Evolutionary conservation across 2,888 invertebrate genomes (phyloP).

Genomic region (Teinopalpus imperialis): DNA sequence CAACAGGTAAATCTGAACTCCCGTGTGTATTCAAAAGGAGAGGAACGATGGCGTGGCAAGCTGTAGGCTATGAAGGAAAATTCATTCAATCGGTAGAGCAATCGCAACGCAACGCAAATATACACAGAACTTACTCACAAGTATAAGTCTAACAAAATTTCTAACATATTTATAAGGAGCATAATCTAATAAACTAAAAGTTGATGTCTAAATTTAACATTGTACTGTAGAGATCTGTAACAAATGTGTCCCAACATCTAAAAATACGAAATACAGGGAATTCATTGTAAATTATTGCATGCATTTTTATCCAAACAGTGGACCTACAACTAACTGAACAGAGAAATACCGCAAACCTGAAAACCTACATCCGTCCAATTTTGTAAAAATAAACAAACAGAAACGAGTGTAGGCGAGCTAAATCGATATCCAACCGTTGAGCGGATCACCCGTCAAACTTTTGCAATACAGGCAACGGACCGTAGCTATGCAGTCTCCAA

Average conservation of each 20-base stretch:
- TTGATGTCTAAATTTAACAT: too few species aligned
- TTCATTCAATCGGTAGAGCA: too few species aligned
- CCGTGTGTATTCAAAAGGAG: too few species aligned
- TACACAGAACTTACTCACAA: too few species aligned
- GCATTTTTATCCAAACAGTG: conserved; percentile 53
- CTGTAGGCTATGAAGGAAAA: too few species aligned
- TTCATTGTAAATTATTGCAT: conserved; percentile 40
- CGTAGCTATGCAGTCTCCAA: conserved; percentile 15
- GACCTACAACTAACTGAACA: conserved; percentile 58
- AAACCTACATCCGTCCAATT: conserved; percentile 74
- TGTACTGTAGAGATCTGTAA: conserved; percentile 35
- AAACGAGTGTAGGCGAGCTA: conserved; percentile 55
- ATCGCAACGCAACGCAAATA: too few species aligned
- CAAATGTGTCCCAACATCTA: background rate
- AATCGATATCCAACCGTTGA: conserved; percentile 65
- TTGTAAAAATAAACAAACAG: conserved; percentile 65
- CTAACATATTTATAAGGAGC: too few species aligned
- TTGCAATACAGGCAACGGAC: conserved; percentile 53
- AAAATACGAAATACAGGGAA: conserved; percentile 27
- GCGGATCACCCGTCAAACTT: conserved; percentile 67
- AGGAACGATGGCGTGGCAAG: too few species aligned
- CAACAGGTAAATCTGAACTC: too few species aligned
- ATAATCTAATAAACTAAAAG: too few species aligned
- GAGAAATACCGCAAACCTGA: conserved; percentile 72
- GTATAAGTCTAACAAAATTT: too few species aligned